Evolutionary conservation across 1,140 invertebrate genomes (phyloP).

Genomic region (Megalonaias nervosa): DNA sequence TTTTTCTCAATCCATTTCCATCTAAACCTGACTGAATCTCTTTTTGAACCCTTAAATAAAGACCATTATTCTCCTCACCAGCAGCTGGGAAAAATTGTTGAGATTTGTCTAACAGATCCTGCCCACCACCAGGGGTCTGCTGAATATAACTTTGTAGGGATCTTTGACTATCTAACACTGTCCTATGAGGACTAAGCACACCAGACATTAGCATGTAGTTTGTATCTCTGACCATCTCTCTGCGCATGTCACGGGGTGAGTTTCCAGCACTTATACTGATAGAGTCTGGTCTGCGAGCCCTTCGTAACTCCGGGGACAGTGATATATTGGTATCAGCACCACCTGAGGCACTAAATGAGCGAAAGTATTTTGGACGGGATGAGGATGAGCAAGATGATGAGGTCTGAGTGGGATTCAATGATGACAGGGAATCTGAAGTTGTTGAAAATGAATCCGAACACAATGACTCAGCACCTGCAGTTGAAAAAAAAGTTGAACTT

Average conservation of each 20-base stretch:
- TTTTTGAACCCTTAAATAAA: too few relatives aligned
- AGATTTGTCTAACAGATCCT: too few relatives aligned
- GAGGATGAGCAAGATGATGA: too few relatives aligned
- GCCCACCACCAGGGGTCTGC: slow-evolving; percentile 6
- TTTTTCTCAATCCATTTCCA: background rate
- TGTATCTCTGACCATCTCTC: slow-evolving; percentile 44
- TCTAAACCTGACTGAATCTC: background rate
- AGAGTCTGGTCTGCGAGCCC: slow-evolving; percentile 21
- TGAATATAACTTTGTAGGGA: slow-evolving; percentile 42
- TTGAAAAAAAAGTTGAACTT: too few relatives aligned
- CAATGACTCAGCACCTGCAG: too few relatives aligned
- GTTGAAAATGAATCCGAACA: too few relatives aligned
- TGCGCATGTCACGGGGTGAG: slow-evolving; percentile 25
- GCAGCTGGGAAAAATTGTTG: too few relatives aligned
- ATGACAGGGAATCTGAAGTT: too few relatives aligned
- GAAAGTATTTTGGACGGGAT: slow-evolving; percentile 29
- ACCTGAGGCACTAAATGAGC: slow-evolving; percentile 45
- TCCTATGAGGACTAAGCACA: slow-evolving; percentile 17
- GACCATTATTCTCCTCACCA: too few relatives aligned
- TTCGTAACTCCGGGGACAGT: background rate
- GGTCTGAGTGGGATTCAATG: too few relatives aligned
- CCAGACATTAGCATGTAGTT: slow-evolving; percentile 49
- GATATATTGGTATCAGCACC: background rate
- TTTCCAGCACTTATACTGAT: slow-evolving; percentile 29
- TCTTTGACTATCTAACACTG: slow-evolving; percentile 44